Evolutionary conservation across 30 jellyfish, hydroid and myxozoan species (phyloP).

Genomic region (Turritopsis dohrnii): DNA sequence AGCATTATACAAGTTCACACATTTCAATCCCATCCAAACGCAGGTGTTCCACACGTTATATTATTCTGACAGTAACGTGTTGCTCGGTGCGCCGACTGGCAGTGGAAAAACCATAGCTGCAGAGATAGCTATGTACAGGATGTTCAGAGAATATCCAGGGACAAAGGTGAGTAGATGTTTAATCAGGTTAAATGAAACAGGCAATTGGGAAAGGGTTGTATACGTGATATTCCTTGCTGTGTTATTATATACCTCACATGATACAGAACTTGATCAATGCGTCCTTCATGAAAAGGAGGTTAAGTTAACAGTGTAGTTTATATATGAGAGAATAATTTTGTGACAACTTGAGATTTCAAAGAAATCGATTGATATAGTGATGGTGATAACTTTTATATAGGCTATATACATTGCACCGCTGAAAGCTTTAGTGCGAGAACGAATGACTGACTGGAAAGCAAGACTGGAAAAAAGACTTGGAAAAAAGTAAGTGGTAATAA

Average conservation of each 20-base stretch:
- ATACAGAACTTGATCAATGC: no score
- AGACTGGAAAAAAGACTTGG: conserved; percentile 74
- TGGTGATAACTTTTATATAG: conserved; percentile 33
- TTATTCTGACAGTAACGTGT: conserved; percentile 82
- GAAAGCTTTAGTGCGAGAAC: conserved; percentile 91
- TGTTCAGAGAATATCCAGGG: conserved; percentile 82
- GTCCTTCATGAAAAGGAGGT: no score
- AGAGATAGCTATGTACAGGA: conserved; percentile 87
- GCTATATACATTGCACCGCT: conserved; percentile 97
- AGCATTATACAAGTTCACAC: conserved; percentile 64
- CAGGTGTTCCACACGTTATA: conserved; percentile 95
- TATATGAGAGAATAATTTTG: no score
- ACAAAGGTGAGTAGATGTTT: conserved; percentile 57
- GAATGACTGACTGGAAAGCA: conserved; percentile 91
- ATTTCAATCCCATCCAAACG: conserved; percentile 98
- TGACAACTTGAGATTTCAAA: no score
- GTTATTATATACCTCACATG: no score
- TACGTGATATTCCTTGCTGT: no score
- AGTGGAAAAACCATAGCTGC: conserved; percentile 99
- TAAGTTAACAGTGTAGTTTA: no score
- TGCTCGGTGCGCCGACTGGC: conserved; percentile 99
- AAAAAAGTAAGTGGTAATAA: conserved; percentile 58
- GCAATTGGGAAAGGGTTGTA: no score
- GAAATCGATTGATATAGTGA: no score
- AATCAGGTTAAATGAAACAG: background rate